These are phyloP conservation scores for Dufourea novaeangliae DNA, from an alignment of 1,140 invertebrate species.

Conservation along the genomic window DNA sequence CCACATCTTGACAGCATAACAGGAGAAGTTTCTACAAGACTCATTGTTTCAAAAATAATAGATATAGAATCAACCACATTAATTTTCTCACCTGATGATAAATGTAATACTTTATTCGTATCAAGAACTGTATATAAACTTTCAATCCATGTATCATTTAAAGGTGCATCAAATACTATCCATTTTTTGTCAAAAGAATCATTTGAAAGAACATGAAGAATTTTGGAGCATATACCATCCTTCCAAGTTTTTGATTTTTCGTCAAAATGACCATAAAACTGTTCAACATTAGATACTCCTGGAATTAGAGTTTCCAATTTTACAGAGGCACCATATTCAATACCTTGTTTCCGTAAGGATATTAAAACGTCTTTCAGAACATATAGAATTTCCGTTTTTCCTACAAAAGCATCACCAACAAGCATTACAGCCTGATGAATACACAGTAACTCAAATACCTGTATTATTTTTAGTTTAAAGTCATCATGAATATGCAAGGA, in stretches of 20 bases:
- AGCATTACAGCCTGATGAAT: constrained; percentile 84
- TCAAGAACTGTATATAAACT: constrained; percentile 86
- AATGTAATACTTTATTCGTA: constrained; percentile 84
- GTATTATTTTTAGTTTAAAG: constrained; percentile 85
- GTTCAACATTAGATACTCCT: constrained; percentile 84
- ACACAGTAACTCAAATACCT: constrained; percentile 87
- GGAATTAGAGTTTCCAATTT: constrained; percentile 83
- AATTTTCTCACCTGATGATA: constrained; percentile 84
- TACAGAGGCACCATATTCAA: constrained; percentile 78
- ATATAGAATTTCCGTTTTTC: constrained; percentile 82
- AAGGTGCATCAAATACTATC: constrained; percentile 85
- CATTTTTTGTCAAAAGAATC: constrained; percentile 80
- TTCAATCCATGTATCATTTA: constrained; percentile 86
- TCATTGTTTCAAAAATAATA: constrained; percentile 87
- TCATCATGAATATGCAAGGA: constrained; percentile 82
- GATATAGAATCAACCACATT: constrained; percentile 82
- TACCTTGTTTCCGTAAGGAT: constrained; percentile 72
- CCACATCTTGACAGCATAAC: constrained; percentile 86
- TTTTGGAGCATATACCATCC: constrained; percentile 83
- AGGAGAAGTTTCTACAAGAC: constrained; percentile 84
- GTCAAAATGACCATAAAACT: constrained; percentile 85
- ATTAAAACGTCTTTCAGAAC: constrained; percentile 82
- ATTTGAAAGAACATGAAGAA: constrained; percentile 76
- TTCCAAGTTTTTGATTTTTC: constrained; percentile 85
- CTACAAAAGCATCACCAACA: constrained; percentile 82